Base-by-base conservation (phyloP, 92 coral and sea anemone species). In the Pocillopora grandis region DNA sequence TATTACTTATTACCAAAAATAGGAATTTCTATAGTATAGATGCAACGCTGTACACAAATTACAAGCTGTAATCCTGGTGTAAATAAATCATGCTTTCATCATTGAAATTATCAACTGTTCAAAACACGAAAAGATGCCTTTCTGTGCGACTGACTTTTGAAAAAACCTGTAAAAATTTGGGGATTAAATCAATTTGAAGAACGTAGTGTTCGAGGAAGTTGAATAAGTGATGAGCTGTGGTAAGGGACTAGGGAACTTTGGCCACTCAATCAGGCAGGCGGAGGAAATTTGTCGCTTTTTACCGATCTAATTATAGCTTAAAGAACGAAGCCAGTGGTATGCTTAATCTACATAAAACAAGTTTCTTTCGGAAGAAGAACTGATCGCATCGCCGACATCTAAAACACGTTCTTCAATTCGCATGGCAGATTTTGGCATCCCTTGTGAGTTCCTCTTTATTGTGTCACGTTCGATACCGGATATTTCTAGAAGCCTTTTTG, bases 391-490 rank as follows among this genome's bases (percentile, higher is more conserved):
- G 6, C 19, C 18, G 85, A 82, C 86, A 20, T 59, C 71, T 60
- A 20, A 18, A 75, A 82, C 80, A 61, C 84, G 84, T 80, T 31
- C 76, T 16, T 0, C 19, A 2, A 71, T 7, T 73, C 79, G 79
- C 72, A 73, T 82, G 78, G 52, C 79, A 74, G 86, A 81, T 68
- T 33, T 76, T 15, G 70, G 64, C 10, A 42, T 70, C 56, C 77
- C 55, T 52, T 37, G 9, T 18, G 77, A 21, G 61, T 52, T 74
- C 78, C 61, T 56, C 62, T 52, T 62, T 71, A 33, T 36, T 55
- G 62, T 23, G 86, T 83, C 80, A 83, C 86, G 86, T 83, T 73
- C 74, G 52, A 62, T 79, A 20, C 13, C 77, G 33, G 52, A 83
- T 71, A 63, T 72, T 82, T 59, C 23, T 13, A 72, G 72, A 60